phyloP scores from a whole-genome alignment of 2,797 vertebrate species.

The Heliangelus exortis region DNA sequence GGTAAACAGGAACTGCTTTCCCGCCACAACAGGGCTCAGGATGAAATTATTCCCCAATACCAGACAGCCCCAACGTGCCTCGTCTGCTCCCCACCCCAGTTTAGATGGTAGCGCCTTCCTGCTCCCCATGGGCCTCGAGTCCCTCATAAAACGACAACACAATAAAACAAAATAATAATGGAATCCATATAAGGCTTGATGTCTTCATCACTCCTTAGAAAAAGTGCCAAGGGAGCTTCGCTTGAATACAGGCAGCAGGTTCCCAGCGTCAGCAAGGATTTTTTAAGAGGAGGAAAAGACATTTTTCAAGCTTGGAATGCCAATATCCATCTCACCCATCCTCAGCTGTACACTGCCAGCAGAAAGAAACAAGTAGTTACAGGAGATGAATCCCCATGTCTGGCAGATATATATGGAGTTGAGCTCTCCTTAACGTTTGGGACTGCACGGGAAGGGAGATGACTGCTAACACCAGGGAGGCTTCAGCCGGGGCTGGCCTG shows the following conservation, averaged over 20 bases:
- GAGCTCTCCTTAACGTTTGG: neutral
- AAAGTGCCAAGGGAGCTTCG: neutral
- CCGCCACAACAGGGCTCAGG: neutral
- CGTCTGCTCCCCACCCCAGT: neutral
- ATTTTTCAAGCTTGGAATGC: neutral
- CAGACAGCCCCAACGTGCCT: neutral
- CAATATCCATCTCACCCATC: neutral
- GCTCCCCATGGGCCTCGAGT: neutral
- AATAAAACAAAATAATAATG: conserved; percentile 19
- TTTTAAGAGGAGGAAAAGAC: neutral
- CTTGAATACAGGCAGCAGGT: neutral
- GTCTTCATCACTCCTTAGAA: conserved; percentile 1
- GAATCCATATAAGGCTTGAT: conserved; percentile 20
- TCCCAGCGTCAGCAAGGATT: neutral
- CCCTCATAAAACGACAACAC: neutral
- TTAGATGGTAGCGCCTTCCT: conserved; percentile 9
- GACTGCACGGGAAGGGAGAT: neutral
- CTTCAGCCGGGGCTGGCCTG: neutral
- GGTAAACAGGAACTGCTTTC: conserved; percentile 19
- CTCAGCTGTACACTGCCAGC: neutral
- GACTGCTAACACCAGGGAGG: fast-evolving
- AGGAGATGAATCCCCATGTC: neutral
- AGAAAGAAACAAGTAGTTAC: neutral
- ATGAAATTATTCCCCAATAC: conserved; percentile 12
- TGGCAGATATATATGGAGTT: neutral